Base-by-base conservation (phyloP, 2,797 vertebrate genomes). In the Tamandua tetradactyla region DNA sequence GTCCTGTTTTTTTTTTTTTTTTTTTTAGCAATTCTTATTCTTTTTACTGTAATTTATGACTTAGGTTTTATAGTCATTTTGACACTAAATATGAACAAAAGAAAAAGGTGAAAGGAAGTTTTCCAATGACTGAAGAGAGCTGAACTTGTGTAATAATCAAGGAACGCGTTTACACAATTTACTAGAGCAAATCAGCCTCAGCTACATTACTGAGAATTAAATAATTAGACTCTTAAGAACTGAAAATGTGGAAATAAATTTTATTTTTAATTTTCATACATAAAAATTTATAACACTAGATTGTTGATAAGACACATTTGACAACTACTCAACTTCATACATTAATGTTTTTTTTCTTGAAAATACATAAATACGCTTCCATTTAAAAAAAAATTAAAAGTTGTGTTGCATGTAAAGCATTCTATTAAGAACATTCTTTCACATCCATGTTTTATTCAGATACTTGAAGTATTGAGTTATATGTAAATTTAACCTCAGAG, bases 251-350 rank as follows among this genome's bases (percentile, higher is more conserved):
- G 3, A 93, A 96, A 92, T 72, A 94, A 47, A 71, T 40, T n/a
- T n/a, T n/a, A n/a, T n/a, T n/a, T n/a, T n/a, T n/a, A 80, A 88
- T 32, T 79, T 91, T 91, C 35, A 78, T 37, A 87, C 94, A 49
- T 91, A 72, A 84, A 71, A 47, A 30, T 64, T n/a, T 55, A 15
- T 20, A 92, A 92, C 27, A 69, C 25, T 78, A 72, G 75, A 80
- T 66, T 84, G 4, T 66, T 68, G 96, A 82, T 5, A 88, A 72
- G 27, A 82, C 10, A 84, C 74, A 47, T 7, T 11, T 75, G 32
- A 32, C 71, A 80, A 25, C 44, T 59, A 78, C 32, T 79, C 69
- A 80, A 89, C 14, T 10, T 47, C 44, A 83, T 20, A 74, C 23
- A 83, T 88, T 72, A 71, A 44, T 11, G 44, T 44, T 61, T 90